Conservation (phyloP, 1,140 invertebrate species). For the Lutraria rhynchaena region DNA sequence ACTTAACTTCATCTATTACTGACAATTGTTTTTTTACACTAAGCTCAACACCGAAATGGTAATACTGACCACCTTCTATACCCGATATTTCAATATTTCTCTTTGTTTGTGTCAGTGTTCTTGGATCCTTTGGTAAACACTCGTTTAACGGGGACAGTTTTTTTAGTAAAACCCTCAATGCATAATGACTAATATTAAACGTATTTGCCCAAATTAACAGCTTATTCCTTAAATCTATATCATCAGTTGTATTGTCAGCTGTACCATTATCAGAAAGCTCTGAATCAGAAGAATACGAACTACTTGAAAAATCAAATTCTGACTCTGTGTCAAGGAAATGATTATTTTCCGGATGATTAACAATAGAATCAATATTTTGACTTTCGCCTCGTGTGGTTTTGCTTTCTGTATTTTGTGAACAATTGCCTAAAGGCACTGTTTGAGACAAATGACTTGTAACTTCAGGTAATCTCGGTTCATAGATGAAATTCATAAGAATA, state of each 20-base stretch:
- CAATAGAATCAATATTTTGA: no score
- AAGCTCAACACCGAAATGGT: slow-evolving; percentile 59
- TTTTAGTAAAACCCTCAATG: slow-evolving; percentile 37
- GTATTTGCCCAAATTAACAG: slow-evolving; percentile 30
- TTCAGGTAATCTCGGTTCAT: no score
- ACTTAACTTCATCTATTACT: background rate
- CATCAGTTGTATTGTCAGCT: background rate
- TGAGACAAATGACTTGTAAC: no score
- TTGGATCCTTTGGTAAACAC: slow-evolving; percentile 58
- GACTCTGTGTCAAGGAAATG: slow-evolving; percentile 3
- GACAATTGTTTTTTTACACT: slow-evolving; percentile 9
- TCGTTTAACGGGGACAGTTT: slow-evolving; percentile 32
- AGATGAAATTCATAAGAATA: no score
- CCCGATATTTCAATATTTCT: slow-evolving; percentile 29
- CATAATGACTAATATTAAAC: slow-evolving; percentile 37
- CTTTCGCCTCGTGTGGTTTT: no score
- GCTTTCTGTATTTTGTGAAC: no score
- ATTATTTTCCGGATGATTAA: no score
- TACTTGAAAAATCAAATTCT: slow-evolving; percentile 13
- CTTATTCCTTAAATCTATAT: slow-evolving; percentile 12
- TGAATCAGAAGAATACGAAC: slow-evolving; percentile 11
- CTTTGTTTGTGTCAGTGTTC: slow-evolving; percentile 52
- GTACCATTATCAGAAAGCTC: background rate
- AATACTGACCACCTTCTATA: slow-evolving; percentile 56
- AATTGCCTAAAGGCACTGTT: no score